Conservation (phyloP, 2,113 vertebrate genomes). For the Empidonax traillii region DNA sequence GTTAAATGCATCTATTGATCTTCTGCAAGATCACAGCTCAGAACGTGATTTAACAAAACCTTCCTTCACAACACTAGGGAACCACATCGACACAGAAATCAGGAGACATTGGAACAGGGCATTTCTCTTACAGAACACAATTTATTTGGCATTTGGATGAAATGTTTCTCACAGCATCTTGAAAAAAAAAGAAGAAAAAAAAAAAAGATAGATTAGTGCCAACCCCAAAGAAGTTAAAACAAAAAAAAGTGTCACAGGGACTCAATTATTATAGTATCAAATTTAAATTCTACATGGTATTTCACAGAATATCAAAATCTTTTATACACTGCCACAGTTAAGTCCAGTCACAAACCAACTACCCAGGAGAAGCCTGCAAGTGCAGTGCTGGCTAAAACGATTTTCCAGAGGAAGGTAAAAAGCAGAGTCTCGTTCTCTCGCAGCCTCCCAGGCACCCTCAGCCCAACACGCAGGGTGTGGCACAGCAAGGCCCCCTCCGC, state of each 20-base stretch:
- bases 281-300: slow-evolving; percentile 74
- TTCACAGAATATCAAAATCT: slow-evolving; percentile 71
- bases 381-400: background rate
- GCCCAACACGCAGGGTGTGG: background rate
- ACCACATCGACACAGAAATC: background rate
- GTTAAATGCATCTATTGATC: background rate
- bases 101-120: background rate
- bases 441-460: background rate
- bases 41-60: background rate
- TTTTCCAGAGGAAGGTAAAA: slow-evolving; percentile 37
- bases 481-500: background rate
- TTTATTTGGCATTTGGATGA: slow-evolving; percentile 98
- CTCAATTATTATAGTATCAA: slow-evolving; percentile 75
- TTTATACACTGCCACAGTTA: slow-evolving; percentile 70
- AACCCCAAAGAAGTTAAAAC: slow-evolving; percentile 71
- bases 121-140: slow-evolving; percentile 77
- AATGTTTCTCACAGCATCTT: slow-evolving; percentile 89
- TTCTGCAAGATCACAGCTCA: background rate
- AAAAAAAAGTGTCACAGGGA: slow-evolving; percentile 66
- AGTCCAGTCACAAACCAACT: slow-evolving; percentile 67
- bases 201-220: slow-evolving; percentile 73
- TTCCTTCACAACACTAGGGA: fast-evolving
- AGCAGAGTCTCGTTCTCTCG: background rate
- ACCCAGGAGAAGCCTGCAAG: slow-evolving; percentile 41
- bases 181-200: slow-evolving; percentile 22